These are phyloP conservation scores for Cerceris ruficornis DNA, from an alignment of 2,888 invertebrate species.

Conservation along the genomic window DNA sequence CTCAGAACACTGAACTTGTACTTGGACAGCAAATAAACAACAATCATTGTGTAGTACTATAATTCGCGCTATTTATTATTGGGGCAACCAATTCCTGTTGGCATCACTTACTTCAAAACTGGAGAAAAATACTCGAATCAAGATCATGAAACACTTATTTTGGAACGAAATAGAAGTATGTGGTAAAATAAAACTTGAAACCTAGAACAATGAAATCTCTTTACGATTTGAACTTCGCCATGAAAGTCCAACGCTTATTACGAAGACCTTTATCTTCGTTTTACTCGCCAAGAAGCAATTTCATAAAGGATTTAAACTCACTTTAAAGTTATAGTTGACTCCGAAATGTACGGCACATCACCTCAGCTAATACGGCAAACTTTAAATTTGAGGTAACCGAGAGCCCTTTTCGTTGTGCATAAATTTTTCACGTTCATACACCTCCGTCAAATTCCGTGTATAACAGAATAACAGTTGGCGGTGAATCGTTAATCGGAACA, in stretches of 20 bases:
- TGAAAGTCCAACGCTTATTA: slow-evolving; percentile 3
- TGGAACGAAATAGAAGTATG: too few relatives aligned
- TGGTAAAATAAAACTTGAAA: too few relatives aligned
- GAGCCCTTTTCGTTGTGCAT: too few relatives aligned
- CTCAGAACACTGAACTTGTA: too few relatives aligned
- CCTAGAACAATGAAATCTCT: not conserved
- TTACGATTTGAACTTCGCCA: slow-evolving; percentile 2
- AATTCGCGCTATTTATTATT: too few relatives aligned
- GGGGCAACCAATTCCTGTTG: too few relatives aligned
- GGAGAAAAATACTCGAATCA: too few relatives aligned
- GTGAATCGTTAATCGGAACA: not conserved
- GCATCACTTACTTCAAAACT: too few relatives aligned
- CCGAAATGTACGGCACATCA: not conserved
- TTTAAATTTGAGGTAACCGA: not conserved
- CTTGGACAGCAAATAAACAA: too few relatives aligned
- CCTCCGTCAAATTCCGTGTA: not conserved
- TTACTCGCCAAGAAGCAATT: slow-evolving; percentile 5
- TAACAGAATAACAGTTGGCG: not conserved
- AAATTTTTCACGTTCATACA: not conserved
- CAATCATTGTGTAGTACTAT: too few relatives aligned
- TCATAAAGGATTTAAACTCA: slow-evolving; percentile 12
- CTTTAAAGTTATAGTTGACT: slow-evolving; percentile 8
- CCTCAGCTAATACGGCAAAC: not conserved
- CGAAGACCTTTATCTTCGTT: not conserved
- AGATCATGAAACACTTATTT: too few relatives aligned